Conservation (phyloP, 1,140 invertebrate genomes). For the Magallana ariakensis region DNA sequence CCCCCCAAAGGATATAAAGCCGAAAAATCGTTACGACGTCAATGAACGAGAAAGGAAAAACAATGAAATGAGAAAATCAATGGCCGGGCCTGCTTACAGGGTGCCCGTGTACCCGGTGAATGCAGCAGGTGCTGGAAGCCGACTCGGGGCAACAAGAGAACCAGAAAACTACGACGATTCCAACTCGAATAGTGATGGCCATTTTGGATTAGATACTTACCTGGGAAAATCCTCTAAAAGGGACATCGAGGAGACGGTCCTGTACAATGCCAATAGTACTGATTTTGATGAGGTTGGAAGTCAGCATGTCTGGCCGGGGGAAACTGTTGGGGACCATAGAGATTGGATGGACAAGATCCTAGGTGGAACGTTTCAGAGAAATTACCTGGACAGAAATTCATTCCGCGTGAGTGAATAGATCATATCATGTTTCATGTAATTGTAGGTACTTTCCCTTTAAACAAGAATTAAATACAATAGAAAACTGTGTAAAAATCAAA, state of each 20-base stretch:
- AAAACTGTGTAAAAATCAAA: no score
- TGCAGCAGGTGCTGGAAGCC: neutral
- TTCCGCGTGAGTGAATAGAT: neutral
- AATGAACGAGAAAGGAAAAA: neutral
- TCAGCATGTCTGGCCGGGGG: neutral
- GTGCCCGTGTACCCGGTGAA: neutral
- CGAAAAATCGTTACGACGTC: neutral
- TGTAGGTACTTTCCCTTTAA: neutral
- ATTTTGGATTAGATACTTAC: neutral
- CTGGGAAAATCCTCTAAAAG: neutral
- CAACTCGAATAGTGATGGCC: neutral
- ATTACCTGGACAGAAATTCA: neutral
- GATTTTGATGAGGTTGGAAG: neutral
- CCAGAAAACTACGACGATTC: neutral
- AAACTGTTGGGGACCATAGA: neutral
- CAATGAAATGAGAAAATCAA: neutral
- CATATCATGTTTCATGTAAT: neutral
- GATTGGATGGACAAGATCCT: neutral
- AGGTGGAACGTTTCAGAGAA: neutral
- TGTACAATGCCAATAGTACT: neutral
- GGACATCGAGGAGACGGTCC: neutral
- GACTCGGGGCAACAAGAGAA: neutral
- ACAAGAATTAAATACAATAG: neutral
- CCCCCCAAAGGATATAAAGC: neutral
- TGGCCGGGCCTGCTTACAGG: neutral